Evolutionary conservation across 2,113 vertebrate species (phyloP), one percentile per base, ranked within the genome.

Genomic region (Cottus gobio): DNA sequence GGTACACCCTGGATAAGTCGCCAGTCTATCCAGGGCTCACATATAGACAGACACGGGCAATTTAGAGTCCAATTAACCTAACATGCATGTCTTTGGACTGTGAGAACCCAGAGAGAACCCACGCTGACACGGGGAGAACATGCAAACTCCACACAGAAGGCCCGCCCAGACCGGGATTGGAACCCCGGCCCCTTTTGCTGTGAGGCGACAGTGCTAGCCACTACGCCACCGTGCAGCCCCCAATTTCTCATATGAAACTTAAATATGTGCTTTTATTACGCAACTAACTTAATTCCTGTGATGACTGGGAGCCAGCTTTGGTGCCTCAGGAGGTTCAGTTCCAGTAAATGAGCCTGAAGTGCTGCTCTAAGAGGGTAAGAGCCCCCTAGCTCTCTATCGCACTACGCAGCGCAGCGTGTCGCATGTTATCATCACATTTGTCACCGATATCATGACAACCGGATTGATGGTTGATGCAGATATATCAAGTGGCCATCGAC

Each of bases 311-410:
- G 48, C 42, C 56, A 11, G 61, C 74, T 62, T 57, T 46, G 54
- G 60, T 52, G 66, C 57, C 60, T 72, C 54, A 68, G 54, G 52
- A 26, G 71, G 71, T 80, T 79, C 63, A 31, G 56, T 86, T 81
- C 36, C 56, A 75, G 67, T 57, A 13, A n/a, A 48, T 71, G 79
- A 75, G 75, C 62, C 78, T 79, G 74, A 70, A 76, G 79, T 68
- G 60, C 77, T 70, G 72, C 75, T 66, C 83, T 80, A 78, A 78
- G 80, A 70, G 52, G 80, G 69, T 58, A 34, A 65, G 58, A 76
- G 61, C 67, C 83, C 82, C 75, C 30, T 15, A 50, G 36, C 71
- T 71, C 61, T 72, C 52, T 75, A 63, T 74, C 22, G 28, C 26
- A 75, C 44, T 8, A 48, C 37, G 62, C 72, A 68, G 75, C 1